phyloP scores from a whole-genome alignment of 1,140 invertebrate genomes.

The Colletes gigas region DNA sequence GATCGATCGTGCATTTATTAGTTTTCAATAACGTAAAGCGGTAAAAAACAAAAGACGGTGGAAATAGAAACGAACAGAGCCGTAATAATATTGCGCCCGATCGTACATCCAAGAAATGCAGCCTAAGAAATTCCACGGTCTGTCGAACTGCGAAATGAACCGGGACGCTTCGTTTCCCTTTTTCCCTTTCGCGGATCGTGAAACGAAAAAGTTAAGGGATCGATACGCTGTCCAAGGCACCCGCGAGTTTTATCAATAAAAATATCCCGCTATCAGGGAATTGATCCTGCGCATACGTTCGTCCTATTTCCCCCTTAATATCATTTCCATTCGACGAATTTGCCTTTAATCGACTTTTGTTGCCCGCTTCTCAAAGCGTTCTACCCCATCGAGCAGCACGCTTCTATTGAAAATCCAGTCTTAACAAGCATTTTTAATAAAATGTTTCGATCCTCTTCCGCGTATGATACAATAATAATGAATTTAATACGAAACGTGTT shows the following conservation, averaged over 20 bases:
- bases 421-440: too few species aligned
- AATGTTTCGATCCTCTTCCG: too few species aligned
- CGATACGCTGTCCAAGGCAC: neutral
- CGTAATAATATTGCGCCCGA: slow-evolving; percentile 26
- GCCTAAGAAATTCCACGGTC: slow-evolving; percentile 50
- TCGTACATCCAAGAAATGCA: slow-evolving; percentile 40
- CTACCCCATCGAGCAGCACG: too few species aligned
- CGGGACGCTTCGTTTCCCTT: slow-evolving; percentile 36
- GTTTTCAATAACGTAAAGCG: slow-evolving; percentile 50
- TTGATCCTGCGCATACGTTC: slow-evolving; percentile 7
- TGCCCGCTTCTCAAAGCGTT: neutral
- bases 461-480: too few species aligned
- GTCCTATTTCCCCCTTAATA: neutral
- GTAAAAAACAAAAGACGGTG: neutral
- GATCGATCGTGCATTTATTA: slow-evolving; percentile 57
- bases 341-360: slow-evolving; percentile 23
- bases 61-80: slow-evolving; percentile 19
- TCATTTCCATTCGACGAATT: neutral
- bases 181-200: neutral
- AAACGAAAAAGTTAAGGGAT: slow-evolving; percentile 31
- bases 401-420: too few species aligned
- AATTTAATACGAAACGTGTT: too few species aligned
- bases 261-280: slow-evolving; percentile 17
- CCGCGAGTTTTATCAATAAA: slow-evolving; percentile 11
- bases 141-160: slow-evolving; percentile 60